Percentiles rank a stretch among this genome's conserved stretches.
Conservation (phyloP, 2,113 vertebrate species). For the Jacana jacana region DNA sequence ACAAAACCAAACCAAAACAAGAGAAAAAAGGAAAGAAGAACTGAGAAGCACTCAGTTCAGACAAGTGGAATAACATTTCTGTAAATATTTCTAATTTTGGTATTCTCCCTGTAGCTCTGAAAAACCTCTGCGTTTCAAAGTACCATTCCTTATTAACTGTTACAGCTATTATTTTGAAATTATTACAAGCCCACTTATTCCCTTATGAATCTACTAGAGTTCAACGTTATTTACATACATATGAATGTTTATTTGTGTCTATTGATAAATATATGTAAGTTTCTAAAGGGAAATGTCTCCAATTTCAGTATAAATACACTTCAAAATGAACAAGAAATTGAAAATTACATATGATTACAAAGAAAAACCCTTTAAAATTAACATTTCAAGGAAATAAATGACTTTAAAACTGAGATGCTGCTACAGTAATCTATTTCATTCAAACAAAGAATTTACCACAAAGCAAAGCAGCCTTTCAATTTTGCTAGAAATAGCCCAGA, state of each 20-base stretch:
- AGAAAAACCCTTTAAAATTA: neutral
- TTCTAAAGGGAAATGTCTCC: neutral
- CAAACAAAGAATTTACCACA: neutral
- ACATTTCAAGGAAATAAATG: neutral
- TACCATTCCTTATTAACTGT: neutral
- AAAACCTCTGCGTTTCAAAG: neutral
- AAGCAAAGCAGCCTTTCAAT: neutral
- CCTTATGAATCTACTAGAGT: neutral
- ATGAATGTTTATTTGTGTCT: neutral
- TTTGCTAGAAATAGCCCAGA: neutral
- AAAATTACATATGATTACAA: neutral
- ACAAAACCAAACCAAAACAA: neutral
- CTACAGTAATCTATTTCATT: neutral
- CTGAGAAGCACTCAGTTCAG: neutral
- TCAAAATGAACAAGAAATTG: neutral
- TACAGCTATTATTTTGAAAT: constrained; percentile 4
- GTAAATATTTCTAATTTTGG: neutral
- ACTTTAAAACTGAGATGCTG: neutral
- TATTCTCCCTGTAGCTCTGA: neutral
- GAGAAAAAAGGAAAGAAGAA: neutral
- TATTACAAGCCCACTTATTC: neutral
- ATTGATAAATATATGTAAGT: neutral
- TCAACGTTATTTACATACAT: neutral
- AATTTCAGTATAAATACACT: neutral
- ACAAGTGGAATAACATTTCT: neutral